Conservation (phyloP, 2,888 invertebrate genomes). For the Nebria brevicollis region DNA sequence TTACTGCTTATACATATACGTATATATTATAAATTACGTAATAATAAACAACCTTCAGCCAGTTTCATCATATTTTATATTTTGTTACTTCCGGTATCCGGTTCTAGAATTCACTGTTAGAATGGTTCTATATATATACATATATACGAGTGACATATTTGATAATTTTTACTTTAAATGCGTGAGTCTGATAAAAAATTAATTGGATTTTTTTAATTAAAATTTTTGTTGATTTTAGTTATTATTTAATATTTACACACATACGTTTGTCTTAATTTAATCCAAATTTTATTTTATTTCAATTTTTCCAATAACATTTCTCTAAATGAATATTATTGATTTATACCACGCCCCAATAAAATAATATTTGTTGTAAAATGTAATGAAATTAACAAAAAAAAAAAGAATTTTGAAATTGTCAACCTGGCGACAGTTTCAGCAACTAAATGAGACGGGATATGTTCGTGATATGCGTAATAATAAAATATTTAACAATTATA, state of each 20-base stretch:
- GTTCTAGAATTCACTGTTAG: not conserved
- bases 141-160: not conserved
- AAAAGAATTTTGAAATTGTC: no score
- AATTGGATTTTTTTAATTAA: slow-evolving; percentile 1
- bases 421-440: not conserved
- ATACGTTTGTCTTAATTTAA: not conserved
- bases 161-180: not conserved
- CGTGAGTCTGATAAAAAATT: not conserved
- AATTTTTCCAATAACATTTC: not conserved
- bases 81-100: slow-evolving; percentile 33
- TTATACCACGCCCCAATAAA: not conserved
- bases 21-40: slow-evolving; percentile 61
- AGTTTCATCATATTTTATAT: slow-evolving; percentile 43
- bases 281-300: not conserved
- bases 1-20: slow-evolving; percentile 46
- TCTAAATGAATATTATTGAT: not conserved
- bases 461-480: slow-evolving; percentile 39
- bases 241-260: not conserved
- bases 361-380: no score
- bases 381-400: no score
- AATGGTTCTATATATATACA: not conserved
- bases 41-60: slow-evolving; percentile 59
- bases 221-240: not conserved
- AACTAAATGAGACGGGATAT: not conserved
- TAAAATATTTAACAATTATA: slow-evolving; percentile 33